Percentiles rank a stretch among this genome's conserved stretches.
Evolutionary conservation across 2,888 invertebrate genomes (phyloP).

Genomic region (Hypolimnas misippus): DNA sequence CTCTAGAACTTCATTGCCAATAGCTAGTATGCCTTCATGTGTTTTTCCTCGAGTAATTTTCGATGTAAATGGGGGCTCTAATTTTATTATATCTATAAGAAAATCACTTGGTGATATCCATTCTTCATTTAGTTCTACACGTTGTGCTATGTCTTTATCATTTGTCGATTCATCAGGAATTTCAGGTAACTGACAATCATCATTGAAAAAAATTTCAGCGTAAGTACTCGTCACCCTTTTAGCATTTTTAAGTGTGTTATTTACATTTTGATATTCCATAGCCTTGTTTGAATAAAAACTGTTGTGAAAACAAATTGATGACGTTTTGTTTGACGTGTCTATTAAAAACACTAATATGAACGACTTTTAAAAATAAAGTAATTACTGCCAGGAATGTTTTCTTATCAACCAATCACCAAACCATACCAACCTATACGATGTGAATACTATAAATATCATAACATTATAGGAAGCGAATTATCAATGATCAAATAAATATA

Average conservation of each 20-base stretch:
- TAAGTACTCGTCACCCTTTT: conserved; percentile 67
- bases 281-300: neutral
- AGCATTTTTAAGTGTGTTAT: conserved; percentile 49
- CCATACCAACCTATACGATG: too few species aligned
- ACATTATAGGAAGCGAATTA: too few species aligned
- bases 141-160: conserved; percentile 21
- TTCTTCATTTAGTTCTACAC: conserved; percentile 40
- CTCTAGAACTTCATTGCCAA: conserved; percentile 63
- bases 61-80: conserved; percentile 74
- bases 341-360: neutral
- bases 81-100: conserved; percentile 64
- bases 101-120: conserved; percentile 77
- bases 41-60: conserved; percentile 72
- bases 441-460: too few species aligned
- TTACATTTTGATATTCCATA: conserved; percentile 46
- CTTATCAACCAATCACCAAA: too few species aligned
- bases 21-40: conserved; percentile 70
- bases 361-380: too few species aligned
- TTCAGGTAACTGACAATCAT: conserved; percentile 53
- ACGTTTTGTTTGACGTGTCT: neutral
- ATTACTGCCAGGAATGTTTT: too few species aligned
- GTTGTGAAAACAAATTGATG: neutral
- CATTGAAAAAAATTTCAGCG: conserved; percentile 66
- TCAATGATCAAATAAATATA: too few species aligned
- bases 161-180: conserved; percentile 24